phyloP scores from a whole-genome alignment of 2,113 vertebrate genomes.

The Vidua chalybeata region DNA sequence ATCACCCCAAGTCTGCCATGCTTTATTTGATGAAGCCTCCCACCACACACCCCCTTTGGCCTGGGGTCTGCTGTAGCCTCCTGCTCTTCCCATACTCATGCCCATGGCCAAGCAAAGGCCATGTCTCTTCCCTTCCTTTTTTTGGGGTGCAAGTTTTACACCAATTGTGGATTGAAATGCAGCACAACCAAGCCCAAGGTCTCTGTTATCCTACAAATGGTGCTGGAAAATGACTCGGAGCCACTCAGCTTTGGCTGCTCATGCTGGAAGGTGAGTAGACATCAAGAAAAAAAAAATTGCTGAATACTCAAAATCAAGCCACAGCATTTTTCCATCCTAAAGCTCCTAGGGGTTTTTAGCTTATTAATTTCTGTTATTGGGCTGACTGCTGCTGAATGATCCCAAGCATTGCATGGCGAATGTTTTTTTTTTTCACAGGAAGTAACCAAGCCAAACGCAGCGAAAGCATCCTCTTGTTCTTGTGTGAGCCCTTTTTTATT shows the following conservation, averaged over 20 bases:
- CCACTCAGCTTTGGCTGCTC: not conserved
- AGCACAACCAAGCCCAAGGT: not conserved
- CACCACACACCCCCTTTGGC: not conserved
- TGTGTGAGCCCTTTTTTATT: not conserved
- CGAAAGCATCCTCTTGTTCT: slow-evolving; percentile 52
- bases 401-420: not conserved
- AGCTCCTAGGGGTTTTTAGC: not conserved
- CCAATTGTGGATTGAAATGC: rapidly evolving
- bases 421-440: slow-evolving; percentile 2
- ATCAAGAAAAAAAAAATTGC: not conserved
- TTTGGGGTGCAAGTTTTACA: not conserved
- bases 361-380: not conserved
- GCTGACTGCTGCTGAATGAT: not conserved
- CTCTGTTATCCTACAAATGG: rapidly evolving
- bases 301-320: not conserved
- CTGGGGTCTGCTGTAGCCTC: not conserved
- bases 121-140: not conserved
- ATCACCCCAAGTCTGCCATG: not conserved
- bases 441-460: slow-evolving; percentile 11
- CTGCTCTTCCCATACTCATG: too few relatives aligned
- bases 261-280: not conserved
- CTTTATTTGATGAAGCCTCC: not conserved
- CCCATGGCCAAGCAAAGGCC: not conserved
- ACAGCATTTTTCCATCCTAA: not conserved
- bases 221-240: not conserved